Percentiles rank a stretch among this genome's conserved stretches.
These are phyloP conservation scores for Rallus crepitans DNA, from an alignment of 2,797 vertebrate species.

Conservation along the genomic window DNA sequence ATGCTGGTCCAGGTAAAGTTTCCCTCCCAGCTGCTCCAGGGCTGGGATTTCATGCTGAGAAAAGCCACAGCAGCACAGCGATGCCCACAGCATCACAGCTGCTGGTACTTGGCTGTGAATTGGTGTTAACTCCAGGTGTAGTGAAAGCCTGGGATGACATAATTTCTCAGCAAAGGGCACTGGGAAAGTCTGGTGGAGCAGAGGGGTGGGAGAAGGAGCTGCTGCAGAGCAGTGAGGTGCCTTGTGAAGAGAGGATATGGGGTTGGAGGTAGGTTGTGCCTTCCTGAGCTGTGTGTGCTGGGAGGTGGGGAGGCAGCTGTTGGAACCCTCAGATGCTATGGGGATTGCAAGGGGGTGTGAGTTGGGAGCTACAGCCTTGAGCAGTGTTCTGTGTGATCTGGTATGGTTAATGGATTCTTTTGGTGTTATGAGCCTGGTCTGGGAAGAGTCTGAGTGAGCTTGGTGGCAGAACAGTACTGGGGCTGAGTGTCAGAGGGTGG, in stretches of 20 bases:
- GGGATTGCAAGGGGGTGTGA: neutral
- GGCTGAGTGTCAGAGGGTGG: neutral
- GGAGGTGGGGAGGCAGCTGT: neutral
- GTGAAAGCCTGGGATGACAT: neutral
- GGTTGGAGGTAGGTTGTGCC: neutral
- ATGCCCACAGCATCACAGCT: neutral
- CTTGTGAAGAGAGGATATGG: neutral
- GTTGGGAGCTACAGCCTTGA: rapidly evolving
- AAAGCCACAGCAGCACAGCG: neutral
- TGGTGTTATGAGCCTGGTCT: neutral
- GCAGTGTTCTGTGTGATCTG: rapidly evolving
- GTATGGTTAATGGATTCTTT: neutral
- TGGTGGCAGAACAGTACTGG: rapidly evolving
- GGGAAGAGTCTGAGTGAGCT: neutral
- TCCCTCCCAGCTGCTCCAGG: neutral
- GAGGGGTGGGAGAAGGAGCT: neutral
- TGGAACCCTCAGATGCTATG: neutral
- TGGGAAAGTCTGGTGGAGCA: neutral
- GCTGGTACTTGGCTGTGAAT: neutral
- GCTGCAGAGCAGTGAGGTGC: rapidly evolving
- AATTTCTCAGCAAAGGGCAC: neutral
- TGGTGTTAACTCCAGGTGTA: neutral
- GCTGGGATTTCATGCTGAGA: neutral
- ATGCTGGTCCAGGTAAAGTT: rapidly evolving
- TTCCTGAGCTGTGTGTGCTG: neutral